Evolutionary conservation across 2,797 vertebrate genomes (phyloP).

Genomic region (Sphenopsis melanotis): DNA sequence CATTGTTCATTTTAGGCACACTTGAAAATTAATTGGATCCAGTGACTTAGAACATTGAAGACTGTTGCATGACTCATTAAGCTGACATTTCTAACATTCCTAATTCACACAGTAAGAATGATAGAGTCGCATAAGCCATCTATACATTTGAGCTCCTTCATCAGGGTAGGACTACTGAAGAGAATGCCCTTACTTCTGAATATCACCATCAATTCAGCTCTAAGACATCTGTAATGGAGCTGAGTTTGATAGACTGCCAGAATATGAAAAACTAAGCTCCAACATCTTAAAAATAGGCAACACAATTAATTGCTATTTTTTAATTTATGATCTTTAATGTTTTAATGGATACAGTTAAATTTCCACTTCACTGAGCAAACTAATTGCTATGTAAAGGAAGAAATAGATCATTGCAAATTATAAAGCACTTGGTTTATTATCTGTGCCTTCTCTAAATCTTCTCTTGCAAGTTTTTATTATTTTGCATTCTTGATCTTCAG

Average conservation of each 20-base stretch:
- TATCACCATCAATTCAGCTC: constrained; percentile 67
- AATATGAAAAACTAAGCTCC: constrained; percentile 45
- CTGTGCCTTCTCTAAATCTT: not conserved
- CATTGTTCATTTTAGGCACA: constrained; percentile 58
- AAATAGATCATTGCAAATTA: constrained; percentile 72
- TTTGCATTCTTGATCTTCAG: not conserved
- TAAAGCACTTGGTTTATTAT: constrained; percentile 58
- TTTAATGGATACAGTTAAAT: constrained; percentile 67
- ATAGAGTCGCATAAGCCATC: constrained; percentile 67
- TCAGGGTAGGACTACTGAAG: constrained; percentile 13
- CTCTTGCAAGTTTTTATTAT: not conserved
- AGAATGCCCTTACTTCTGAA: constrained; percentile 44
- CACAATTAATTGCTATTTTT: constrained; percentile 68
- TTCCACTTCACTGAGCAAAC: constrained; percentile 52
- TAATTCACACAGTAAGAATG: constrained; percentile 59
- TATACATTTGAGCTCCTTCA: constrained; percentile 58
- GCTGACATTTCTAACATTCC: constrained; percentile 73
- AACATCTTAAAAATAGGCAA: constrained; percentile 47
- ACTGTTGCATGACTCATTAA: constrained; percentile 78
- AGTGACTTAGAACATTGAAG: constrained; percentile 65
- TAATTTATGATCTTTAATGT: constrained; percentile 70
- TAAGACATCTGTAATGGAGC: constrained; percentile 69
- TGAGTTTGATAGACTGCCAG: constrained; percentile 63
- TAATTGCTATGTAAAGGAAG: constrained; percentile 29
- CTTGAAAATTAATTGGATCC: constrained; percentile 68